phyloP scores from a whole-genome alignment of 2,797 vertebrate genomes.

The Orestias chungarensis region DNA sequence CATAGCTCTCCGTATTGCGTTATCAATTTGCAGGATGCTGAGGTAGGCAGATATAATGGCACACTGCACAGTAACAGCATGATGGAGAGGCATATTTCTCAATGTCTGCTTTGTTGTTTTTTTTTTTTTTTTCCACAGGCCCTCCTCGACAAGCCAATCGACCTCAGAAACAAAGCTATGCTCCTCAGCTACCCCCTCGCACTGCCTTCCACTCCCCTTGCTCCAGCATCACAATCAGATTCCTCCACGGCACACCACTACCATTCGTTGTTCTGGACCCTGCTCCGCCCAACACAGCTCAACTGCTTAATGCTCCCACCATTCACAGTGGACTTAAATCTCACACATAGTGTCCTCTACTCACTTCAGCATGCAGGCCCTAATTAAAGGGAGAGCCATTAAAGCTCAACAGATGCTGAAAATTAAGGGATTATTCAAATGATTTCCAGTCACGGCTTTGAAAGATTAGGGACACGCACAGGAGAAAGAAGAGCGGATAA shows the following conservation, averaged over 20 bases:
- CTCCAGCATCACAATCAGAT: slow-evolving; percentile 26
- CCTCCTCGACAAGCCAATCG: slow-evolving; percentile 20
- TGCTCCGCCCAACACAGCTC: slow-evolving; percentile 43
- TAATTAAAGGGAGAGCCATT: slow-evolving; percentile 79
- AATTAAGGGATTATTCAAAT: slow-evolving; percentile 86
- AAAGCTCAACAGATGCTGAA: slow-evolving; percentile 80
- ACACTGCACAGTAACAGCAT: slow-evolving; percentile 36
- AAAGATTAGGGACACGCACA: slow-evolving; percentile 57
- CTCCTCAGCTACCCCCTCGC: slow-evolving; percentile 42
- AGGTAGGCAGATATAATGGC: slow-evolving; percentile 14
- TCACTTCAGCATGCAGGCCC: slow-evolving; percentile 63
- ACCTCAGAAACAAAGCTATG: slow-evolving; percentile 71
- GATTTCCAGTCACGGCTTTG: slow-evolving; percentile 66
- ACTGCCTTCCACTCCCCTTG: slow-evolving; percentile 8
- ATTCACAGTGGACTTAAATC: slow-evolving; percentile 42
- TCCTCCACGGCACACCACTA: slow-evolving; percentile 15
- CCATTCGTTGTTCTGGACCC: slow-evolving; percentile 21
- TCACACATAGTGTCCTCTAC: slow-evolving; percentile 55
- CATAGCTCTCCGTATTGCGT: slow-evolving; percentile 9
- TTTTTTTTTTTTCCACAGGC: neutral
- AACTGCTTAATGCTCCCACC: slow-evolving; percentile 25
- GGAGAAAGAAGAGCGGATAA: slow-evolving; percentile 43
- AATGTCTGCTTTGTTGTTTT: slow-evolving; percentile 28
- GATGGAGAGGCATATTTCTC: slow-evolving; percentile 41
- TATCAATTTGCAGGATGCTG: slow-evolving; percentile 7